Evolutionary conservation across 1,140 invertebrate species (phyloP).

Genomic region (Andricus grossulariae): DNA sequence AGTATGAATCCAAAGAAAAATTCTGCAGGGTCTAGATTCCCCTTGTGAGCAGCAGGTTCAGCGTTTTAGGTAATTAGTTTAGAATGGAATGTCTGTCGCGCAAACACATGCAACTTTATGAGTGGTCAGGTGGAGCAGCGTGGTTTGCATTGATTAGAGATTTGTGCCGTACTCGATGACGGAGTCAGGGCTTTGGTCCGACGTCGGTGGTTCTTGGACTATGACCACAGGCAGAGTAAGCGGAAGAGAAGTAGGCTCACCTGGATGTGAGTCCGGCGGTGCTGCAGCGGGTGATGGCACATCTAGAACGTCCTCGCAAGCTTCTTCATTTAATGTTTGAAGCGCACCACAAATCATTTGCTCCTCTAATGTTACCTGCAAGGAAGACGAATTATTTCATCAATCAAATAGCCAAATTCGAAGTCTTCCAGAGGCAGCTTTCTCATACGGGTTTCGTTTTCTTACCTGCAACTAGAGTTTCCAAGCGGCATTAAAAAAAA

Average conservation of each 20-base stretch:
- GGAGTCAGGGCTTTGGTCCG: conserved; percentile 71
- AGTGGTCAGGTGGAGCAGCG: background rate
- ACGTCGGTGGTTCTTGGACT: conserved; percentile 70
- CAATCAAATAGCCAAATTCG: background rate
- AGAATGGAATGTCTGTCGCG: conserved; percentile 14
- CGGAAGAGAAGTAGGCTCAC: conserved; percentile 71
- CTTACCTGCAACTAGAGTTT: conserved; percentile 71
- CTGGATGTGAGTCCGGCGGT: conserved; percentile 70
- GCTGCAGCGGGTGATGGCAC: conserved; percentile 69
- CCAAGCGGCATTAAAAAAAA: conserved; percentile 35
- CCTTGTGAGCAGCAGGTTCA: too few species aligned
- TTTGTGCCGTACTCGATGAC: conserved; percentile 62
- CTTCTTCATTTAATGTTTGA: conserved; percentile 94
- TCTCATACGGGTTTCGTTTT: background rate
- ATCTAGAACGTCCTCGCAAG: conserved; percentile 89
- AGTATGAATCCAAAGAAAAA: too few species aligned
- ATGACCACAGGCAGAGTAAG: conserved; percentile 74
- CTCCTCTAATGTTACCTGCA: conserved; percentile 92
- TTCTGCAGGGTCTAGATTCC: too few species aligned
- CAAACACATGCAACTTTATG: background rate
- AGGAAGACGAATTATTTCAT: conserved; percentile 44
- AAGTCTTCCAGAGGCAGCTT: too few species aligned
- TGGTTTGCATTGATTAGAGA: conserved; percentile 50
- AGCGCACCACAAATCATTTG: conserved; percentile 95
- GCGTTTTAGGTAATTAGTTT: conserved; percentile 6